These are phyloP conservation scores for Pleuronectes platessa DNA, from an alignment of 2,113 vertebrate genomes.

Conservation along the genomic window DNA sequence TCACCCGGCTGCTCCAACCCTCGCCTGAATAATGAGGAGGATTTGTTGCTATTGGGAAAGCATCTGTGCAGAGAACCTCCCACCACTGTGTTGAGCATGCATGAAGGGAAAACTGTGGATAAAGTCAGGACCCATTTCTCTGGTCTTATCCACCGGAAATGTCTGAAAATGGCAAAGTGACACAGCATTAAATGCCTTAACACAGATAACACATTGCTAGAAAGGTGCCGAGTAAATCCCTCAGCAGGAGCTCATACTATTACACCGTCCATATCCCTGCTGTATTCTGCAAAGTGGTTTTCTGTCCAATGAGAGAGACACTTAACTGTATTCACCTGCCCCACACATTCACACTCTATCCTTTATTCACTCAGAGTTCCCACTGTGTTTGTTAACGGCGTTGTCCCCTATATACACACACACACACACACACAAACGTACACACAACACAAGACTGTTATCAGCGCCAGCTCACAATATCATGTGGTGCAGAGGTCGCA, in stretches of 20 bases:
- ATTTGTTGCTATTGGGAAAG: too few species aligned
- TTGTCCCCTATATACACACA: too few species aligned
- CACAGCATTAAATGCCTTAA: too few species aligned
- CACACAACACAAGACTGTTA: background rate
- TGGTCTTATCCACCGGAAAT: too few species aligned
- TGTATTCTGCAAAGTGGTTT: background rate
- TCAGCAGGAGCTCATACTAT: background rate
- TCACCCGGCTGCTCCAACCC: too few species aligned
- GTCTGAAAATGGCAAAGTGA: too few species aligned
- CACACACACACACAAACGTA: background rate
- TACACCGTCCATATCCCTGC: background rate
- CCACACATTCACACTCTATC: background rate
- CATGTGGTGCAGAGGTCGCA: background rate
- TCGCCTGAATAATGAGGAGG: too few species aligned
- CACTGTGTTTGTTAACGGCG: background rate
- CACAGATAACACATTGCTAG: background rate
- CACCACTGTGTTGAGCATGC: too few species aligned
- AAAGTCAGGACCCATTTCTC: too few species aligned
- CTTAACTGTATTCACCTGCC: background rate
- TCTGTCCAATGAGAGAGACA: too few species aligned
- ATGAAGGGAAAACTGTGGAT: too few species aligned
- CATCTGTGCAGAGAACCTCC: too few species aligned
- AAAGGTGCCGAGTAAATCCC: background rate
- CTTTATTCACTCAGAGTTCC: background rate
- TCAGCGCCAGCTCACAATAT: constrained; percentile 17